Conservation (phyloP, 2,888 invertebrate species). For the Venusia cambrica region DNA sequence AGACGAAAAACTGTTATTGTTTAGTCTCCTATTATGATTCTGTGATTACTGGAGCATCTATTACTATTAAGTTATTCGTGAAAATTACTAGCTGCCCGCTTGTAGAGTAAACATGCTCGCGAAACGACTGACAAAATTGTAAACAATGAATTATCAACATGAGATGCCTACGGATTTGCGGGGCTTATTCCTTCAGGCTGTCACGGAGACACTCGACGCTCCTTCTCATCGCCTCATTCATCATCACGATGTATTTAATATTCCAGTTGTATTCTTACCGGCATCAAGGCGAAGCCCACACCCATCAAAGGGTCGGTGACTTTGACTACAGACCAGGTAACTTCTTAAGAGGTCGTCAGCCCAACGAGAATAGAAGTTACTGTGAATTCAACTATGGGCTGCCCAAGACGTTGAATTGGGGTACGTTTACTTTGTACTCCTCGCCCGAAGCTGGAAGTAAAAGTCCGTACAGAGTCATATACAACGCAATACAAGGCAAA, state of each 20-base stretch:
- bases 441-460: slow-evolving; percentile 82
- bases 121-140: slow-evolving; percentile 27
- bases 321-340: slow-evolving; percentile 65
- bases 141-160: slow-evolving; percentile 62
- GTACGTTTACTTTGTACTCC: slow-evolving; percentile 60
- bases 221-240: slow-evolving; percentile 52
- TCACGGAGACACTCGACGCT: slow-evolving; percentile 63
- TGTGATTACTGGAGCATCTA: no score
- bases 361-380: slow-evolving; percentile 74
- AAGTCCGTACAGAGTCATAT: slow-evolving; percentile 83
- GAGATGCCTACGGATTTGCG: slow-evolving; percentile 67
- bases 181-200: slow-evolving; percentile 67
- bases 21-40: no score
- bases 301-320: slow-evolving; percentile 52
- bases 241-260: slow-evolving; percentile 54
- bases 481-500: slow-evolving; percentile 78
- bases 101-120: slow-evolving; percentile 20
- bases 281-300: slow-evolving; percentile 43
- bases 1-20: no score
- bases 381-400: slow-evolving; percentile 83
- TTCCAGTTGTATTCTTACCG: slow-evolving; percentile 62
- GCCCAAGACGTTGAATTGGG: slow-evolving; percentile 76
- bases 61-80: no score
- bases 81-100: no score
- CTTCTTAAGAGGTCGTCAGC: slow-evolving; percentile 70